phyloP scores from a whole-genome alignment of 1,140 invertebrate genomes.

The Panagrolaimus sp. region DNA sequence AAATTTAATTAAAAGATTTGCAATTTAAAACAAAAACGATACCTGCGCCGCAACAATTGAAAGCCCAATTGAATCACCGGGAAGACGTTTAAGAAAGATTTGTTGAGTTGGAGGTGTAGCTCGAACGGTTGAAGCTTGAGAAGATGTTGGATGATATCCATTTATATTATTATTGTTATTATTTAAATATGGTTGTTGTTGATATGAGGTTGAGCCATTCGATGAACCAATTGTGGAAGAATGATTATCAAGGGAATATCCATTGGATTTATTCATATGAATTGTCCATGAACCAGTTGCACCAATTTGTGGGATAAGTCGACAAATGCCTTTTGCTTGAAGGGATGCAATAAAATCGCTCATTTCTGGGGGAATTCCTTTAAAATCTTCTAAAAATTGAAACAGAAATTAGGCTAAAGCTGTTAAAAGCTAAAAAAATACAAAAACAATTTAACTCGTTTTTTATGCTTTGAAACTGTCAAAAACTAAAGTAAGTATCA shows the following conservation, averaged over 20 bases:
- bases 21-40: neutral
- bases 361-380: constrained; percentile 38
- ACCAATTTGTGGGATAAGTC: constrained; percentile 78
- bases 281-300: constrained; percentile 88
- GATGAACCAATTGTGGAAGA: neutral
- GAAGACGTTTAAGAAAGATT: constrained; percentile 18
- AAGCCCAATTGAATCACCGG: constrained; percentile 45
- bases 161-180: constrained; percentile 13
- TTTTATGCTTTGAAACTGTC: neutral
- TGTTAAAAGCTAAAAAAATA: neutral
- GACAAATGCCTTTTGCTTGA: constrained; percentile 67
- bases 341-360: constrained; percentile 30
- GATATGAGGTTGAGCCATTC: constrained; percentile 14
- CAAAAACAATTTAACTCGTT: neutral
- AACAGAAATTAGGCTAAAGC: neutral
- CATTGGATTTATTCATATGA: constrained; percentile 67
- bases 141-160: neutral
- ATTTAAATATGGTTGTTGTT: constrained; percentile 8
- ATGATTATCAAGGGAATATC: constrained; percentile 9
- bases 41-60: constrained; percentile 56
- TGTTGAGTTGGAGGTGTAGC: neutral
- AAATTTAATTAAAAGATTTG: neutral
- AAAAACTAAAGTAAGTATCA: neutral
- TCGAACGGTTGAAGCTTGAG: too few relatives aligned
- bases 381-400: constrained; percentile 29